Evolutionary conservation across 2,797 vertebrate genomes (phyloP), one percentile per base, ranked within the genome.

Genomic region (Diplodus puntazzo): DNA sequence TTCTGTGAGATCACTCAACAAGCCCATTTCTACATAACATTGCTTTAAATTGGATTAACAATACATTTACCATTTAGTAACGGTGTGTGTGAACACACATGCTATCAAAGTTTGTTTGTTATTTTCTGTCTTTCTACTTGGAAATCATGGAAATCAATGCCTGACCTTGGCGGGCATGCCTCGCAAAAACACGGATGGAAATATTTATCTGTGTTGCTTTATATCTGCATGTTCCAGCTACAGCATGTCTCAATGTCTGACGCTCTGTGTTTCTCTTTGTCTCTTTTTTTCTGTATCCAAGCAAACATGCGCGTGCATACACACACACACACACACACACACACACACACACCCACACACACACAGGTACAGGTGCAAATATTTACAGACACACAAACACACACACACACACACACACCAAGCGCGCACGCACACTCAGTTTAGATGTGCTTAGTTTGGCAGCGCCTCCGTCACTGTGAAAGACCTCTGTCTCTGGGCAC

Each of bases 401-500:
- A 45, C 43, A 57, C 4, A 8, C 60, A 5, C 48, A 17, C 57
- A 20, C 13, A 67, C 39, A 60, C 20, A 65, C 12, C 62, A 42
- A 39, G 48, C 60, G 66, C 49, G 68, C 64, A 45, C 43, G 42
- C 57, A 20, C 65, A 63, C 55, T 21, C 69, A 72, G 69, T 77
- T 58, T 17, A 30, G 45, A 66, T 77, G 46, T 81, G 77, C 71
- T 81, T 82, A 79, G 73, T 77, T 84, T 93, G 87, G 88, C 89
- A 88, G 87, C 27, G 48, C 73, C 83, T 88, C 83, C 20, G 59
- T 88, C 87, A 84, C 75, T 39, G 74, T 82, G 83, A 88, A 87
- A 88, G 79, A 86, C 88, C 82, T 83, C 73, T 62, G 79, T 93
- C 89, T 93, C 89, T 84, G 81, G 88, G 79, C 88, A 81, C 70